Conservation (phyloP, 2,797 vertebrate genomes). For the Sylvilagus floridanus region DNA sequence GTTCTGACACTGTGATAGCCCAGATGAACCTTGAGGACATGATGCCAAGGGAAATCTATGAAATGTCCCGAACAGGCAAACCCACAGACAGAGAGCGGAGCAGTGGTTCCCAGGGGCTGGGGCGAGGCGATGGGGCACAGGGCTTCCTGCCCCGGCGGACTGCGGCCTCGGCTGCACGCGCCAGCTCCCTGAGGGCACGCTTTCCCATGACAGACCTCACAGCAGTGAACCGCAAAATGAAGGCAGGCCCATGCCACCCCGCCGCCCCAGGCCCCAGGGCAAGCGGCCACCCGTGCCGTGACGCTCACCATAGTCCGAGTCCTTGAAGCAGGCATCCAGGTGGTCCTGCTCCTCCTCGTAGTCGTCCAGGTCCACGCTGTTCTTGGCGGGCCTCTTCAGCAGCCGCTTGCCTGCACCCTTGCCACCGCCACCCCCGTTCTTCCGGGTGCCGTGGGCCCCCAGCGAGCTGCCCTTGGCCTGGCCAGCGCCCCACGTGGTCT, state of each 20-base stretch:
- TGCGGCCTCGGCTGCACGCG: background rate
- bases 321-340: constrained; percentile 98
- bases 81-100: too few species aligned
- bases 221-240: background rate
- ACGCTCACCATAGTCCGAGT: constrained; percentile 96
- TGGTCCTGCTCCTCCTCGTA: constrained; percentile 98
- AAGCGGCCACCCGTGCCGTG: too few species aligned
- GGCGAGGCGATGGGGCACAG: rapidly evolving
- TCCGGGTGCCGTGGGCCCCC: constrained; percentile 90
- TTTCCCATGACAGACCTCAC: background rate
- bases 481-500: constrained; percentile 93
- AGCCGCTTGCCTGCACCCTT: constrained; percentile 92
- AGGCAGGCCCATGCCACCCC: rapidly evolving
- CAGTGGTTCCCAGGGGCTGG: background rate
- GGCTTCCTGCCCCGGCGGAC: background rate
- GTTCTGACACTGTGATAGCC: background rate
- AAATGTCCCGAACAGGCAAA: background rate
- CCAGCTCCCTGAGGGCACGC: background rate
- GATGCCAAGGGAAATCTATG: background rate
- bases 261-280: background rate
- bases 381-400: constrained; percentile 94
- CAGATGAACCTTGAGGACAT: background rate
- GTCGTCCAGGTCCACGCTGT: constrained; percentile 93
- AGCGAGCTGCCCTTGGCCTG: constrained; percentile 94
- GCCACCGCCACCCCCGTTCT: constrained; percentile 87